These are phyloP conservation scores for Polietes domitor DNA, from an alignment of 2,888 invertebrate species.

Conservation along the genomic window DNA sequence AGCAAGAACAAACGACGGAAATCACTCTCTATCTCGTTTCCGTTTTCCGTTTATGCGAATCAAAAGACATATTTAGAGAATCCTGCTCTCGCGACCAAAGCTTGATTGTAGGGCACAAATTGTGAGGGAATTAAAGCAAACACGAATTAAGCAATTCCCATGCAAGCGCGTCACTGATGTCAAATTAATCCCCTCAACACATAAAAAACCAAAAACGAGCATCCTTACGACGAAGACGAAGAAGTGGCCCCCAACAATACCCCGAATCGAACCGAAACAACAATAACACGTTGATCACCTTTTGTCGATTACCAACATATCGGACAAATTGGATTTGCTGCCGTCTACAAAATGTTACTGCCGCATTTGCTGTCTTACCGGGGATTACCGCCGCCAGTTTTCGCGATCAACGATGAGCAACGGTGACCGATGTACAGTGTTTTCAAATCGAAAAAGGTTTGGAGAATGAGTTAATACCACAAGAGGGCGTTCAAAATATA, in stretches of 20 bases:
- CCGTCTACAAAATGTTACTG: neutral
- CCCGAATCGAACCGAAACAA: constrained; percentile 10
- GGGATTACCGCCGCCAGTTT: constrained; percentile 42
- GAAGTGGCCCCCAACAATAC: neutral
- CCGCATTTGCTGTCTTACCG: constrained; percentile 13
- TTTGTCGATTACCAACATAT: constrained; percentile 64
- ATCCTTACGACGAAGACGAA: constrained; percentile 1
- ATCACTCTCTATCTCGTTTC: constrained; percentile 6
- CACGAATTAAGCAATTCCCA: constrained; percentile 63
- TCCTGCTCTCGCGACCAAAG: neutral
- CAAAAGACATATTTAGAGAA: neutral
- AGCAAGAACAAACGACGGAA: neutral
- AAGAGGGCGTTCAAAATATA: too few relatives aligned
- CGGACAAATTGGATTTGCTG: constrained; percentile 65
- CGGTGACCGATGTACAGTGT: neutral
- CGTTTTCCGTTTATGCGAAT: neutral
- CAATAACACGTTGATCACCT: constrained; percentile 54
- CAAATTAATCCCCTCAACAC: constrained; percentile 65
- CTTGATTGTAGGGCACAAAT: neutral
- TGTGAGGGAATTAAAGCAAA: neutral
- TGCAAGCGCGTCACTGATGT: constrained; percentile 62
- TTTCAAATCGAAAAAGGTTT: too few relatives aligned
- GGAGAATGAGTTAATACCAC: too few relatives aligned
- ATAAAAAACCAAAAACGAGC: constrained; percentile 45
- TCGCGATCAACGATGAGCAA: constrained; percentile 36